Evolutionary conservation across 2,888 invertebrate genomes (phyloP).

Genomic region (Chymomyza amoena): DNA sequence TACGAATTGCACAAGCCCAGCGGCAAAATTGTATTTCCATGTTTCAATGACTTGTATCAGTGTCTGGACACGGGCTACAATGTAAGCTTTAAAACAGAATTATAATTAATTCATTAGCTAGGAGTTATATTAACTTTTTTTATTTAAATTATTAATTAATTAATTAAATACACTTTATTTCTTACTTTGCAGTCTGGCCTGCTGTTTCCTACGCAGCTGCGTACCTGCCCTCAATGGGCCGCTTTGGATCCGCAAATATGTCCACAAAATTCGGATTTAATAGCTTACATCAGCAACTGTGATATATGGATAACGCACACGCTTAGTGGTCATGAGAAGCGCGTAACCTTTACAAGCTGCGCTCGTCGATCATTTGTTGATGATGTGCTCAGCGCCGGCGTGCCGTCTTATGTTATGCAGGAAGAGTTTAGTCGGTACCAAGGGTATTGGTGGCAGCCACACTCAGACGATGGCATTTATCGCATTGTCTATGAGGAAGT

Average conservation of each 20-base stretch:
- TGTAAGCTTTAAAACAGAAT: slow-evolving; percentile 78
- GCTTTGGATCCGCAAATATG: slow-evolving; percentile 88
- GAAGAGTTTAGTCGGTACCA: slow-evolving; percentile 98
- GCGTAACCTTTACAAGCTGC: slow-evolving; percentile 85
- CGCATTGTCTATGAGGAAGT: slow-evolving; percentile 92
- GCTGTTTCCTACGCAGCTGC: slow-evolving; percentile 84
- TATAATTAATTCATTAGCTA: background rate
- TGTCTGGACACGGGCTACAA: slow-evolving; percentile 87
- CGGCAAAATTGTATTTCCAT: slow-evolving; percentile 94
- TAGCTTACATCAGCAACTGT: slow-evolving; percentile 93
- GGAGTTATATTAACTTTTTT: too few relatives aligned
- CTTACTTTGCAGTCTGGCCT: slow-evolving; percentile 78
- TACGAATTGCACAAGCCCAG: slow-evolving; percentile 91
- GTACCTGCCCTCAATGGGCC: slow-evolving; percentile 83
- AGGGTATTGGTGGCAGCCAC: slow-evolving; percentile 99
- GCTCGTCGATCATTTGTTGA: slow-evolving; percentile 85
- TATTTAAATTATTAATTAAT: too few relatives aligned
- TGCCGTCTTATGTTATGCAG: slow-evolving; percentile 99
- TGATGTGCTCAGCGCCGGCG: slow-evolving; percentile 93
- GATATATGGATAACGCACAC: slow-evolving; percentile 92
- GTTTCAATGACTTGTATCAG: slow-evolving; percentile 92
- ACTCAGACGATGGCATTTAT: slow-evolving; percentile 85
- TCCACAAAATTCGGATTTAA: slow-evolving; percentile 82
- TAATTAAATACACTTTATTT: too few relatives aligned
- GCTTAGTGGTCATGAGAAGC: slow-evolving; percentile 83